These are phyloP conservation scores for Oenanthe melanoleuca DNA, from an alignment of 2,113 vertebrate genomes.

Conservation along the genomic window DNA sequence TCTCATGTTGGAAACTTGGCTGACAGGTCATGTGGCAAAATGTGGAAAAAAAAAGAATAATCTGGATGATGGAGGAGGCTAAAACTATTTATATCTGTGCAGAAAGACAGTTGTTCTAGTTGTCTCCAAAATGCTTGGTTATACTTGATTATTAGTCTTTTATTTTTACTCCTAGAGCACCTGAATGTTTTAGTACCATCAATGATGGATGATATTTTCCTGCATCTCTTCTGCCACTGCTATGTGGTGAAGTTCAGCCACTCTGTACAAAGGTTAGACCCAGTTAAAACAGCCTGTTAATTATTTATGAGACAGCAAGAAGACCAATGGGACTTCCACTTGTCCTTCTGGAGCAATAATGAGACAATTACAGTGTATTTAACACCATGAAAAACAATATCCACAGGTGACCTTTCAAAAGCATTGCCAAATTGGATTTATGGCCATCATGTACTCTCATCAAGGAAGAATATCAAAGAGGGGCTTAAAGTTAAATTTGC, in stretches of 20 bases:
- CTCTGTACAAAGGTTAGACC: constrained; percentile 62
- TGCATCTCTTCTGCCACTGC: constrained; percentile 7
- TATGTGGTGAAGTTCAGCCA: constrained; percentile 2
- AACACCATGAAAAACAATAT: constrained; percentile 70
- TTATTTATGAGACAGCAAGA: constrained; percentile 74
- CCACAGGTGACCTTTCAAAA: constrained; percentile 68
- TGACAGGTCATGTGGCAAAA: background rate
- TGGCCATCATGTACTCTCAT: constrained; percentile 22
- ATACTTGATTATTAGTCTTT: background rate
- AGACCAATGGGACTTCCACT: constrained; percentile 67
- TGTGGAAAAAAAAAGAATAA: background rate
- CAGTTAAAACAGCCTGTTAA: constrained; percentile 68
- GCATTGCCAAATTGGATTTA: constrained; percentile 61
- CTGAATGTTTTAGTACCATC: constrained; percentile 29
- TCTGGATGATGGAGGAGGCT: background rate
- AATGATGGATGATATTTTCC: constrained; percentile 41
- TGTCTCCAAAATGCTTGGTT: background rate
- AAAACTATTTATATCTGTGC: background rate
- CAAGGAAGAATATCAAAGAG: constrained; percentile 48
- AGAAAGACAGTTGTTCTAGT: background rate
- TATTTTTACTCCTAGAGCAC: background rate
- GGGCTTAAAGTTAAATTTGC: background rate
- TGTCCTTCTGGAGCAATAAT: constrained; percentile 63
- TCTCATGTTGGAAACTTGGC: background rate
- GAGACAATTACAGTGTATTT: constrained; percentile 65